phyloP scores from a whole-genome alignment of 2,888 invertebrate species.

The Caenorhabditis angaria region DNA sequence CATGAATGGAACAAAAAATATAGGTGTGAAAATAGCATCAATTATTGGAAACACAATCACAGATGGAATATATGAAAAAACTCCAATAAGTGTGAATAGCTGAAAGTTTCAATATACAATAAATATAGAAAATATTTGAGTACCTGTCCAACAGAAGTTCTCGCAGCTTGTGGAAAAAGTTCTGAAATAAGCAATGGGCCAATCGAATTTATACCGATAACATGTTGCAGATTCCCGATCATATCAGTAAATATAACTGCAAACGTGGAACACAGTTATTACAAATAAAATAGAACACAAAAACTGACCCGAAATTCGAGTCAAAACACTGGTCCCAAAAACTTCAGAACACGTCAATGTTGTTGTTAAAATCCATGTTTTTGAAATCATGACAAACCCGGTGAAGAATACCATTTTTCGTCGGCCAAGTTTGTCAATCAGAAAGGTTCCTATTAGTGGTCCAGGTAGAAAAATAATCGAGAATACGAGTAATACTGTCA shows the following conservation, averaged over 20 bases:
- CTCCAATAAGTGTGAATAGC: neutral
- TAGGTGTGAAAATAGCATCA: too few relatives aligned
- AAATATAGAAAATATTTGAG: neutral
- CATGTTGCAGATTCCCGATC: too few relatives aligned
- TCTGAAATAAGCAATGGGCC: conserved; percentile 15
- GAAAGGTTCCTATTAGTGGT: neutral
- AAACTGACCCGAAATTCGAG: neutral
- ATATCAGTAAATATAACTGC: too few relatives aligned
- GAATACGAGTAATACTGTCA: neutral
- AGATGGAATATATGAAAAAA: neutral
- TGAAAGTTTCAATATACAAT: neutral
- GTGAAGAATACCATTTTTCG: neutral
- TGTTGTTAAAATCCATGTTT: neutral
- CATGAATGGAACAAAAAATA: too few relatives aligned
- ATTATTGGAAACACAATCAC: neutral
- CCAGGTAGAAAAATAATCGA: neutral
- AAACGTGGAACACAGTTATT: neutral
- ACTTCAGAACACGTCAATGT: conserved; percentile 1
- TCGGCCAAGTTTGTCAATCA: neutral
- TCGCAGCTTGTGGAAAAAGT: conserved; percentile 28
- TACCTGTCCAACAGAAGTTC: conserved; percentile 32
- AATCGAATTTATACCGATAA: conserved; percentile 1
- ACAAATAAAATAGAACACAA: neutral
- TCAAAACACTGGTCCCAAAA: neutral
- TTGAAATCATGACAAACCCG: neutral